These are phyloP conservation scores for Conchocele bisecta DNA, from an alignment of 2,888 invertebrate species.

Conservation along the genomic window DNA sequence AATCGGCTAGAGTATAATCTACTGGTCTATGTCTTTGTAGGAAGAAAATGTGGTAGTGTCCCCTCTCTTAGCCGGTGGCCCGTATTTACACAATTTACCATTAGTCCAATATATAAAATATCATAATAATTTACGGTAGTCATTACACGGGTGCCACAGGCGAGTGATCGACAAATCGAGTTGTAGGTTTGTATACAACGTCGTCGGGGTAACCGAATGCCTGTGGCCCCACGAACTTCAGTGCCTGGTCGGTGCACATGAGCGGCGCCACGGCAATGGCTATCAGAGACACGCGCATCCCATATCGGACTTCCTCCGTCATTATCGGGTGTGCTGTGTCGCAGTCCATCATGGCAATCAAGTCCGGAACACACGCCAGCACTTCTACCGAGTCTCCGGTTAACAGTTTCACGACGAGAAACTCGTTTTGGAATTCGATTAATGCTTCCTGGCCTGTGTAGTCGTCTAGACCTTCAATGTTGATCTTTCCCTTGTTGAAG, in stretches of 20 bases:
- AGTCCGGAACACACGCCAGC: constrained; percentile 74
- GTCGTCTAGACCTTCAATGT: constrained; percentile 60
- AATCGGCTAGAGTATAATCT: no score
- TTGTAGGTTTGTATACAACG: constrained; percentile 54
- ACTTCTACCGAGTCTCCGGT: constrained; percentile 28
- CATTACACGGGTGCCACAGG: constrained; percentile 45
- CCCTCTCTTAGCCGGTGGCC: no score
- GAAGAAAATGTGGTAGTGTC: no score
- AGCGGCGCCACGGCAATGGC: constrained; percentile 65
- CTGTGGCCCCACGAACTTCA: constrained; percentile 73
- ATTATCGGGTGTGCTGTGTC: constrained; percentile 77
- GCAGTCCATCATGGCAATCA: constrained; percentile 74
- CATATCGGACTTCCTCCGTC: constrained; percentile 77
- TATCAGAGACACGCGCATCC: constrained; percentile 74
- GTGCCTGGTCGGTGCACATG: constrained; percentile 63
- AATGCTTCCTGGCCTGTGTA: constrained; percentile 47
- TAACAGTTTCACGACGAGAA: constrained; percentile 66
- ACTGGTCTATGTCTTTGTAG: no score
- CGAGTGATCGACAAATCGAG: constrained; percentile 34
- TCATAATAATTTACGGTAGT: no score
- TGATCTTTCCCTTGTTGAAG: constrained; percentile 70
- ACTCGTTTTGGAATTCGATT: constrained; percentile 80
- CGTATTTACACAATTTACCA: no score
- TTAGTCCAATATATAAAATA: no score
- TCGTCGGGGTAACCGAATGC: constrained; percentile 70